A percentile compares a stretch with the other conserved stretches of the same genome.
Evolutionary conservation across 2,797 vertebrate species (phyloP).

Genomic region (Rhynchotus rufescens): DNA sequence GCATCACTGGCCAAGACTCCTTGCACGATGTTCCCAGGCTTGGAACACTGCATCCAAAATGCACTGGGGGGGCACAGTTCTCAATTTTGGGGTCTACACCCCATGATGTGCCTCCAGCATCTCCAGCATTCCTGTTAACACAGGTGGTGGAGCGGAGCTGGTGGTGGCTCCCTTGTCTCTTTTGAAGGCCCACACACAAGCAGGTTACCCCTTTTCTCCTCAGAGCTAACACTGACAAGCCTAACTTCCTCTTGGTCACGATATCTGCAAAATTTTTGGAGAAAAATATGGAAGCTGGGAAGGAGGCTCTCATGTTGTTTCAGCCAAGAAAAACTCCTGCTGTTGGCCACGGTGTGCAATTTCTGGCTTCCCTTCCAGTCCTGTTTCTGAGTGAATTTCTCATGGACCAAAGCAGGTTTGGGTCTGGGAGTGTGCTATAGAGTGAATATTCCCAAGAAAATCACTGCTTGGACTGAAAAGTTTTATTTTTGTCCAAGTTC

Average conservation of each 20-base stretch:
- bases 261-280: neutral
- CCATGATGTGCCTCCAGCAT: no score
- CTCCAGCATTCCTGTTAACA: no score
- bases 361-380: neutral
- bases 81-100: neutral
- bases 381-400: neutral
- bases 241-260: accelerated
- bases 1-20: neutral
- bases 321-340: no score
- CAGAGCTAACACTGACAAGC: neutral
- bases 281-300: neutral
- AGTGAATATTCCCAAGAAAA: neutral
- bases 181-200: no score
- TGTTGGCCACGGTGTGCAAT: neutral
- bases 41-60: neutral
- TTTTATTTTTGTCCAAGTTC: neutral
- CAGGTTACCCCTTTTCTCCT: neutral
- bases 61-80: neutral
- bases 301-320: neutral
- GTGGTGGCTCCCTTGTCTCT: no score
- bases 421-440: accelerated
- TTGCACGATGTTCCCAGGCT: accelerated
- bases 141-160: no score
- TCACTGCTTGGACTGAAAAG: neutral
- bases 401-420: neutral